Percentiles rank a stretch among this genome's conserved stretches.
Evolutionary conservation across 92 coral and sea anemone genomes (phyloP).

Genomic region (Bergia puertoricense): DNA sequence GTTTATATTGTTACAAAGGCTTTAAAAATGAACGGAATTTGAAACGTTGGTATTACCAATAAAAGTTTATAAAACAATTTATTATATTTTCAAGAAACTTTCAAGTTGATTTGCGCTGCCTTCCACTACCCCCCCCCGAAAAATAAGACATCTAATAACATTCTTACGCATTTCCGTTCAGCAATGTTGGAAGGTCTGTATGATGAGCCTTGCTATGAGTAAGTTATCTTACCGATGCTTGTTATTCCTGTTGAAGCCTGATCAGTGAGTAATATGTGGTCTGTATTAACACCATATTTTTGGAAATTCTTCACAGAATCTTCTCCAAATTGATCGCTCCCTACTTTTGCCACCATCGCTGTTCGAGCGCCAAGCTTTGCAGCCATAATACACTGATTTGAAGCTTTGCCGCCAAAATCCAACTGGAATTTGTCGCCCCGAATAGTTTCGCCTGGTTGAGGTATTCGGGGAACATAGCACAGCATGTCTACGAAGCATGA

Average conservation of each 20-base stretch:
- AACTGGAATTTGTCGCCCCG: constrained; percentile 76
- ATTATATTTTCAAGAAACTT: too few species aligned
- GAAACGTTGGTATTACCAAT: too few species aligned
- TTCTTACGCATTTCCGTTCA: too few species aligned
- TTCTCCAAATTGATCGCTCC: constrained; percentile 84
- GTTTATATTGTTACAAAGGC: too few species aligned
- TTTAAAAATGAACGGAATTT: too few species aligned
- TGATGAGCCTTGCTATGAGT: too few species aligned
- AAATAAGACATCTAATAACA: too few species aligned
- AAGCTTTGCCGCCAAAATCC: constrained; percentile 95
- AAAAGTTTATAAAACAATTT: too few species aligned
- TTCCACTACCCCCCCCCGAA: too few species aligned
- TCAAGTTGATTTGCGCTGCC: too few species aligned
- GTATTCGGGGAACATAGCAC: constrained; percentile 77
- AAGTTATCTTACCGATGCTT: constrained; percentile 65
- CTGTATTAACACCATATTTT: constrained; percentile 79
- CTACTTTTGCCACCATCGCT: constrained; percentile 83
- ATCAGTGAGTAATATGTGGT: constrained; percentile 67
- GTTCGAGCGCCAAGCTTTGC: constrained; percentile 92
- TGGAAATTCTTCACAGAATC: constrained; percentile 79
- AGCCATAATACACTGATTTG: constrained; percentile 93
- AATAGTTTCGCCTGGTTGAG: constrained; percentile 80
- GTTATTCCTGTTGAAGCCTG: constrained; percentile 83
- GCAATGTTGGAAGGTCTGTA: too few species aligned
- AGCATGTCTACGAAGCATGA: constrained; percentile 90